Percentiles rank a stretch among this genome's conserved stretches.
These are phyloP conservation scores for Hypomecis punctinalis DNA, from an alignment of 2,888 invertebrate species.

Conservation along the genomic window DNA sequence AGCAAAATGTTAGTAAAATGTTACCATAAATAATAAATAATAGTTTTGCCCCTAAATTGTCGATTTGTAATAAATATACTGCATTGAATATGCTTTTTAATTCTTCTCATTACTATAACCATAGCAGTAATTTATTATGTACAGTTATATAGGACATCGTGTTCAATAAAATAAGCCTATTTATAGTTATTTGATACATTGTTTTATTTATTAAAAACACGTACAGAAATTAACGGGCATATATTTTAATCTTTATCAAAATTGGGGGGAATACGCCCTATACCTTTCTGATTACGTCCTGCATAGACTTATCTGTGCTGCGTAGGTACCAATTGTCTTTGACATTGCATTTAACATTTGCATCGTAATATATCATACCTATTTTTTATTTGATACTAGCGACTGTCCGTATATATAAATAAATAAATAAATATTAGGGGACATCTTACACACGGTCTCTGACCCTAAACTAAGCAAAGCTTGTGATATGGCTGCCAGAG, in stretches of 20 bases:
- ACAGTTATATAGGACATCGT: not conserved
- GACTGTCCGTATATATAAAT: too few species aligned
- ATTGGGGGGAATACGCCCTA: not conserved
- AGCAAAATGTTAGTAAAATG: not conserved
- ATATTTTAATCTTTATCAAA: too few species aligned
- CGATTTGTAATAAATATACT: conserved; percentile 38
- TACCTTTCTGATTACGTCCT: not conserved
- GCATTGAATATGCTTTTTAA: conserved; percentile 31
- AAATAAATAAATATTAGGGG: too few species aligned
- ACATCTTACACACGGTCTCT: too few species aligned
- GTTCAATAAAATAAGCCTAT: not conserved
- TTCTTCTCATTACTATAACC: conserved; percentile 28
- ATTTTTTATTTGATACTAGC: not conserved
- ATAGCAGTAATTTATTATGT: conserved; percentile 7
- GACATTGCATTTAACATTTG: too few species aligned
- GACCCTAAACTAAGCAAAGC: too few species aligned
- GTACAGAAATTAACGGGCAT: not conserved
- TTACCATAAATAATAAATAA: not conserved
- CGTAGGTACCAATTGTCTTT: too few species aligned
- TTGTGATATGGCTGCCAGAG: too few species aligned
- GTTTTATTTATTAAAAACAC: conserved; percentile 2
- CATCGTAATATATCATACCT: not conserved
- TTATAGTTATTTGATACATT: not conserved
- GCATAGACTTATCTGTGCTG: too few species aligned
- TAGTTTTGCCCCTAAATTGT: conserved; percentile 46